Evolutionary conservation across 2,113 vertebrate genomes (phyloP).

Genomic region (Athene cunicularia): DNA sequence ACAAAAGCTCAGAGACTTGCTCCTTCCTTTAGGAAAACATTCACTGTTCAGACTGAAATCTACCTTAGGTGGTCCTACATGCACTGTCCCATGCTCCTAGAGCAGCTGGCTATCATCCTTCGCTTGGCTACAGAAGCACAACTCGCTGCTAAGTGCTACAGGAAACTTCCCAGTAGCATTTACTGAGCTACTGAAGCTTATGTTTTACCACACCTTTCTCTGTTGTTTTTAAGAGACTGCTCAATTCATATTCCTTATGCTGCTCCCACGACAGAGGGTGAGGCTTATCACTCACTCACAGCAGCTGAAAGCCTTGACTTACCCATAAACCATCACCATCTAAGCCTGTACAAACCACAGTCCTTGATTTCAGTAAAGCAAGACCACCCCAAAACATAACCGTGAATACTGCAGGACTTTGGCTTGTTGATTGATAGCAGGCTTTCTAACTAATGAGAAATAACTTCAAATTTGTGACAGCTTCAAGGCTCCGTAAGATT

Average conservation of each 20-base stretch:
- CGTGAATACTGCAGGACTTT: not conserved
- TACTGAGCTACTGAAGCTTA: not conserved
- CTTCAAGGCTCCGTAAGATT: accelerated
- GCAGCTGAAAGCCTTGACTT: not conserved
- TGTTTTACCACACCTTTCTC: not conserved
- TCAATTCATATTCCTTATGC: not conserved
- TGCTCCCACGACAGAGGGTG: not conserved
- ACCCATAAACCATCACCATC: not conserved
- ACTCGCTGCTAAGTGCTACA: not conserved
- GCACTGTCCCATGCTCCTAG: not conserved
- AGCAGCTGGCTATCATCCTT: not conserved
- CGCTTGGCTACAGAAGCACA: not conserved
- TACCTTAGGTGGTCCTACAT: not conserved
- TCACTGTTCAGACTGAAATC: not conserved
- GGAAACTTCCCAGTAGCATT: not conserved
- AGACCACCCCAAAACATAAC: not conserved
- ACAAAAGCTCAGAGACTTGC: not conserved
- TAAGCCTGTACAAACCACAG: not conserved
- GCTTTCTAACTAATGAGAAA: not conserved
- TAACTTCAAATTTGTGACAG: not conserved
- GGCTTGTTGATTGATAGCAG: not conserved
- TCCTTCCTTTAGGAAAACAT: not conserved
- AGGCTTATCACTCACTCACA: not conserved
- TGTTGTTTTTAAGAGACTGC: not conserved
- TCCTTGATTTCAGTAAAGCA: not conserved